Base-by-base conservation (phyloP, 2,797 vertebrate genomes). In the Pseudomugil gertrudae region DNA sequence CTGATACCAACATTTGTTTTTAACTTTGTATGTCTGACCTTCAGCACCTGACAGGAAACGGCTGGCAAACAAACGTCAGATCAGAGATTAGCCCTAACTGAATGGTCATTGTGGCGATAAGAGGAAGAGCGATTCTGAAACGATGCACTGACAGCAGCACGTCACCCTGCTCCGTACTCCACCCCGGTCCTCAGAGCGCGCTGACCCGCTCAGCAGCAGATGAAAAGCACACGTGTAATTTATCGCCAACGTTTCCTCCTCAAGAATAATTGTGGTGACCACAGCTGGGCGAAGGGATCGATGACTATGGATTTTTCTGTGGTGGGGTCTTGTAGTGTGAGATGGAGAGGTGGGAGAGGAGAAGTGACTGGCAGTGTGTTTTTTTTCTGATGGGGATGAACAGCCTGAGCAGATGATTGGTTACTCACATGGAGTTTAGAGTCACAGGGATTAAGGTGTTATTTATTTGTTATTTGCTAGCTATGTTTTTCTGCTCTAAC, bases 181-280 rank as follows among this genome's bases (percentile, higher is more conserved):
- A 51, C 69, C 66, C 64, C 3, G 55, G 74, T 78, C 85, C 72
- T 77, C 76, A 15, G 92, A 94, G 95, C 92, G 93, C 94, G 94
- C 93, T 88, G 93, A 94, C 91, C 93, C 90, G 92, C 96, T 92
- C 94, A 97, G 93, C 95, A 94, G 95, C 95, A 95, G 95, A 97
- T 97, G 95, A 97, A 96, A 96, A 97, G 95, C 95, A 93, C 95
- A 96, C 95, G 95, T 96, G 95, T 97, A 96, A 98, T 97, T 96
- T 97, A 98, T 98, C 94, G 95, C 95, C 93, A 93, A 93, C 91
- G 95, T 97, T 97, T 98, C 96, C 96, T 96, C 95, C 95, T 96
- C 94, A 95, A 96, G 96, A 97, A 97, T 97, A 97, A 97, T 97
- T 98, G 96, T 97, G 95, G 95, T 94, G 95, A 96, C 95, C 94